Evolutionary conservation across 2,888 invertebrate species (phyloP).

Genomic region (Ectropis crepuscularia): DNA sequence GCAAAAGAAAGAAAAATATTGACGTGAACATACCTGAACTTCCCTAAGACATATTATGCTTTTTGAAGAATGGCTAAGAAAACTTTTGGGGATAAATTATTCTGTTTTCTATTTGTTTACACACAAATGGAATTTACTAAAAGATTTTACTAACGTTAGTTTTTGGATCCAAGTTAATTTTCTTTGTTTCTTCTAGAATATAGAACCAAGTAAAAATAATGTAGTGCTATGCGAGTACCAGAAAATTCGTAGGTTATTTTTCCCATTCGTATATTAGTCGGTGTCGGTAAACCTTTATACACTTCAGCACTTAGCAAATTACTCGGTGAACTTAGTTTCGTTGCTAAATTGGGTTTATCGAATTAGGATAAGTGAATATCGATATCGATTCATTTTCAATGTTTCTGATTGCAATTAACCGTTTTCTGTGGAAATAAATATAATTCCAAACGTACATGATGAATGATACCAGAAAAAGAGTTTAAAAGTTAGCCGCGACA

Average conservation of each 20-base stretch:
- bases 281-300: constrained; percentile 18
- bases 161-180: neutral
- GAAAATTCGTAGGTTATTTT: constrained; percentile 20
- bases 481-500: no score
- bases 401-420: constrained; percentile 30
- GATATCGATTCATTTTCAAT: constrained; percentile 40
- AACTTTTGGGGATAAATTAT: neutral
- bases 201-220: no score
- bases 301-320: constrained; percentile 38
- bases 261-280: constrained; percentile 19
- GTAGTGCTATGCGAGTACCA: no score
- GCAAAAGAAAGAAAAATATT: neutral
- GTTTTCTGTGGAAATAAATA: neutral
- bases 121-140: neutral
- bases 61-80: neutral
- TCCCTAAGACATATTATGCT: constrained; percentile 4
- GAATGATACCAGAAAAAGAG: no score
- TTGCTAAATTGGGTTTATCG: constrained; percentile 38
- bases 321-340: constrained; percentile 31
- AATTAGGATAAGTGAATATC: constrained; percentile 55
- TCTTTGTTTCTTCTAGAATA: neutral
- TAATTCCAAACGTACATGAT: no score
- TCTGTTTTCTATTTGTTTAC: neutral
- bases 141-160: neutral
- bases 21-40: neutral